Evolutionary conservation across 2,888 invertebrate genomes (phyloP), one percentile per base, ranked within the genome.

Genomic region (Dryococelus australis): DNA sequence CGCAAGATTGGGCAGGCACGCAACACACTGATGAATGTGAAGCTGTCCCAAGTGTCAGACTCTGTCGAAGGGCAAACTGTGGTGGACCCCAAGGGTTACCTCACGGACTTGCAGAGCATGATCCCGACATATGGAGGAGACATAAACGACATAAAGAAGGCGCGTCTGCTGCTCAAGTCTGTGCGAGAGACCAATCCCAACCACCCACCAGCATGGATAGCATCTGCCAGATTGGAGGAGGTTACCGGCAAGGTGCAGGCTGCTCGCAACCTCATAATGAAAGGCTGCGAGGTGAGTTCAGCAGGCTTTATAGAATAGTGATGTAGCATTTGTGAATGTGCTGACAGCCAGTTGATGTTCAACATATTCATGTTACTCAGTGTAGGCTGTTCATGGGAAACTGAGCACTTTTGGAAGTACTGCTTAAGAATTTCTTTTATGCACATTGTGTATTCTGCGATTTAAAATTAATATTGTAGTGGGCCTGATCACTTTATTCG

Each of bases 171-270:
- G 80, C 92, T 99, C 80, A 99, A 99, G 92, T 88, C 88, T 26
- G 89, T 88, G 24, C 88, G 89, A 9, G 95, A 95, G 90, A 99
- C 99, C 0, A 99, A 99, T 93, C 99, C 99, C 0, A 99, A 99
- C 92, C 99, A 99, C 94, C 99, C 99, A 0, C 99, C 99, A 0
- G 99, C 99, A 12, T 99, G 99, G 99, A 98, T 99, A 90, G 99
- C 99, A 20, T 99, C 99, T 89, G 99, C 99, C 0, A 95, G 99
- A 89, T 94, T 99, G 87, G 99, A 99, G 92, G 99, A 99, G 94
- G 99, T 99, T 12, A 99, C 98, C 43, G 99, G 99, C 90, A 98
- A 98, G 92, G 95, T 99, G 12, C 99, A 99, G 93, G 97, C 98
- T 85, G 99, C 99, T 0, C 94, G 98, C 86, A 99, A 99, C 93